phyloP scores from a whole-genome alignment of 1,140 invertebrate genomes.

The Drosophila quadrilineata region DNA sequence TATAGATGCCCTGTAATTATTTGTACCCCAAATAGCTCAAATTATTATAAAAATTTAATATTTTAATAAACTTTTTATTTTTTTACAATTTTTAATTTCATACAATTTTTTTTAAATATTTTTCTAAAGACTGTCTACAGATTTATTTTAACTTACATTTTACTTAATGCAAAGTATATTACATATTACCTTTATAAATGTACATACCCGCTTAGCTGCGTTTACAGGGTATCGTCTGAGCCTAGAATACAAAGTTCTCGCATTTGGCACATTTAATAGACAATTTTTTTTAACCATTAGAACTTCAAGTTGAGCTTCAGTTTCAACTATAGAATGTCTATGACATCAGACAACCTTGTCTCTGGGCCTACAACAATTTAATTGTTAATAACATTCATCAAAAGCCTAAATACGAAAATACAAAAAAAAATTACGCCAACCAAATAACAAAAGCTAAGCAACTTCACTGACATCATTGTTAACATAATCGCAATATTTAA shows the following conservation, averaged over 20 bases:
- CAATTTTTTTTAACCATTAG: constrained; percentile 33
- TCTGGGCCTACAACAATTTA: constrained; percentile 44
- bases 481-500: constrained; percentile 36
- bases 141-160: no score
- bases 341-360: constrained; percentile 43
- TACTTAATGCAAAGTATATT: no score
- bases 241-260: constrained; percentile 24
- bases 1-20: no score
- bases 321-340: constrained; percentile 22
- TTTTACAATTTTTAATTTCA: no score
- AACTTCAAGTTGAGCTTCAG: constrained; percentile 24
- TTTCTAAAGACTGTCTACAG: no score
- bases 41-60: no score
- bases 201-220: not conserved
- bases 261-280: constrained; percentile 30
- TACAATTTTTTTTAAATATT: no score
- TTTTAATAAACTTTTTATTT: no score
- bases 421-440: not conserved
- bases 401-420: not conserved
- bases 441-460: no score
- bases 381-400: constrained; percentile 48
- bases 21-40: no score
- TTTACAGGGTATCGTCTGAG: not conserved
- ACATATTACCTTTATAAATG: no score
- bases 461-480: constrained; percentile 26